Conservation (phyloP, 2,113 vertebrate species). For the Rhodinocichla rosea region DNA sequence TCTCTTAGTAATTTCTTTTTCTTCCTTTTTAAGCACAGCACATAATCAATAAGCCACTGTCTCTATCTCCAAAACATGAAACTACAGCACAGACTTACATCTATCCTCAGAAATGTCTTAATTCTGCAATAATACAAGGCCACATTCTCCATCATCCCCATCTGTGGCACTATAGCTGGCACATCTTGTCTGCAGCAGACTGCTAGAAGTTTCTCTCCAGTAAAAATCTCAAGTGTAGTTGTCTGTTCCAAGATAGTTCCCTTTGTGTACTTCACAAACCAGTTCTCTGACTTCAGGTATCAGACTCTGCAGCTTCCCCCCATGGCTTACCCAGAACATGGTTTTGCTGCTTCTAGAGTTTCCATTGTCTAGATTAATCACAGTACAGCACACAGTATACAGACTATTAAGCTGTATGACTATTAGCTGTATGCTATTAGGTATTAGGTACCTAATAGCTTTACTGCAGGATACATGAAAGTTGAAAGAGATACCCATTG, state of each 20-base stretch:
- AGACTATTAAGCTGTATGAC: not conserved
- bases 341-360: not conserved
- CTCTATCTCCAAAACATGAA: not conserved
- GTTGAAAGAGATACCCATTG: not conserved
- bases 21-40: not conserved
- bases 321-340: not conserved
- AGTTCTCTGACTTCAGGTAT: not conserved
- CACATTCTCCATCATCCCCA: not conserved
- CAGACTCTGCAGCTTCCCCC: not conserved
- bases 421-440: not conserved
- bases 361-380: not conserved
- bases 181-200: not conserved
- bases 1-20: not conserved
- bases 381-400: not conserved
- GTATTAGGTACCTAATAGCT: not conserved
- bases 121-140: not conserved
- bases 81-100: not conserved
- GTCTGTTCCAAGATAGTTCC: not conserved
- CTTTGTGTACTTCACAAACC: not conserved
- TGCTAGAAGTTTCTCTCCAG: not conserved
- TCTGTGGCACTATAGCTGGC: not conserved
- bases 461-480: not conserved
- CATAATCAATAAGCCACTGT: not conserved
- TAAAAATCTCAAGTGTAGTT: not conserved
- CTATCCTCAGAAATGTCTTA: not conserved